Evolutionary conservation across 2,888 invertebrate species (phyloP).

Genomic region (Cheilosia grossa): DNA sequence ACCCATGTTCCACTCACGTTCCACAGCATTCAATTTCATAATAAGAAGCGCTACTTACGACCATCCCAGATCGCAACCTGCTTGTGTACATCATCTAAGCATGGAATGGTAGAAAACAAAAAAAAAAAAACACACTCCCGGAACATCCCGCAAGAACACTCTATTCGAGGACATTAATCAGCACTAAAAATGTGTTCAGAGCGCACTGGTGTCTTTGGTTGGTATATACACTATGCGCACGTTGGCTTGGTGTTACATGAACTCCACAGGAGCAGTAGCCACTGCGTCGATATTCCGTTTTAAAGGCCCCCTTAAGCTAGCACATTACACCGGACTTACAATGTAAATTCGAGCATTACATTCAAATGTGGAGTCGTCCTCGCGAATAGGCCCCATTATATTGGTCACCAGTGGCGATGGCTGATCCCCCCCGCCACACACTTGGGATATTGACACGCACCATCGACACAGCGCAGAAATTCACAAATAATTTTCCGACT

Average conservation of each 20-base stretch:
- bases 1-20: constrained; percentile 73
- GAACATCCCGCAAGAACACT: constrained; percentile 59
- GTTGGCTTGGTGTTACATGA: constrained; percentile 54
- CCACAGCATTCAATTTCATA: constrained; percentile 65
- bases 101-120: constrained; percentile 31
- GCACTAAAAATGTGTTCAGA: constrained; percentile 64
- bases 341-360: constrained; percentile 67
- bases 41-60: constrained; percentile 63
- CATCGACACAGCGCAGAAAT: constrained; percentile 26
- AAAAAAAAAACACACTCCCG: constrained; percentile 34
- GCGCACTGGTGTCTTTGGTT: constrained; percentile 16
- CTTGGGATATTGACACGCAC: constrained; percentile 63
- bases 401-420: constrained; percentile 49
- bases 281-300: constrained; percentile 34
- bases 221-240: constrained; percentile 14
- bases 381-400: constrained; percentile 43
- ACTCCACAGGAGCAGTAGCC: constrained; percentile 32
- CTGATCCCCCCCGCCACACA: background rate
- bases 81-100: constrained; percentile 70
- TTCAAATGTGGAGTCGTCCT: constrained; percentile 53
- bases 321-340: constrained; percentile 64
- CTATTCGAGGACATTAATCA: constrained; percentile 70
- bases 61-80: constrained; percentile 44
- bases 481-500: constrained; percentile 50
- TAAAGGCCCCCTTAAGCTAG: constrained; percentile 55